phyloP scores from a whole-genome alignment of 2,113 vertebrate species.

The Pteruthius melanotis region DNA sequence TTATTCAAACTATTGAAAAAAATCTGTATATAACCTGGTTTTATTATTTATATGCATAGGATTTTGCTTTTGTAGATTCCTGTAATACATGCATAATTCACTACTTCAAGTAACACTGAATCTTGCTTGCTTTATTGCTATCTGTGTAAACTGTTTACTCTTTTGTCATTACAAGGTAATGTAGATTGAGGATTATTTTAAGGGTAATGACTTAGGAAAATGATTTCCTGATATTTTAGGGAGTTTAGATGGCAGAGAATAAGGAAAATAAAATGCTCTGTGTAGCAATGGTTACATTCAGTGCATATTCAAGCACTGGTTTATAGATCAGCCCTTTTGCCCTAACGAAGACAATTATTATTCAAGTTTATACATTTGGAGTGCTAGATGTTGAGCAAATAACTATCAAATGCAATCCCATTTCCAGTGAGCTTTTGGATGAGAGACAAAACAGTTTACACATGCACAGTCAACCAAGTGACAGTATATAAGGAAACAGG shows the following conservation, averaged over 20 bases:
- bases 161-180: neutral
- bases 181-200: neutral
- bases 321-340: neutral
- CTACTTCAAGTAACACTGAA: neutral
- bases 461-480: fast-evolving
- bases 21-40: neutral
- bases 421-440: neutral
- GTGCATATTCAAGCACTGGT: neutral
- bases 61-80: neutral
- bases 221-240: neutral
- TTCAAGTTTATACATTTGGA: neutral
- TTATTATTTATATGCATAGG: neutral
- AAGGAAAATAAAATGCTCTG: neutral
- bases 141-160: neutral
- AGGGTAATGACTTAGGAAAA: neutral
- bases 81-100: neutral
- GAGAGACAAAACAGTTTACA: neutral
- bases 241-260: neutral
- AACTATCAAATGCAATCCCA: neutral
- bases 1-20: neutral
- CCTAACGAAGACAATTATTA: neutral
- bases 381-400: neutral
- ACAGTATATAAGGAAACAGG: neutral
- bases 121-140: neutral
- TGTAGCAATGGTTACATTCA: neutral